Base-by-base conservation (phyloP, 2,113 vertebrate genomes). In the Bungarus multicinctus region DNA sequence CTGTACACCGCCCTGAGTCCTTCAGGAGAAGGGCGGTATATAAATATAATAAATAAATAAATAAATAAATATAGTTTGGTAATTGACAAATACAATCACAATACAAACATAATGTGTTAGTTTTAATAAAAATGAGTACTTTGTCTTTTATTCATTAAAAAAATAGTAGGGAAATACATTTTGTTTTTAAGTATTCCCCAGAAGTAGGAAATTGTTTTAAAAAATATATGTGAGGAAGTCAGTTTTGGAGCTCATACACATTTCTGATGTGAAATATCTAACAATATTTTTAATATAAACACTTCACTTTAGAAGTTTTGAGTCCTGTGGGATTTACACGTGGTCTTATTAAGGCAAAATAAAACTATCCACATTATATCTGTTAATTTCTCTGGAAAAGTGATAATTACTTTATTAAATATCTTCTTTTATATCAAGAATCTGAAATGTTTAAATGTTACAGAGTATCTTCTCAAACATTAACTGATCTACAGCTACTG, bases 41-140 rank as follows among this genome's bases (percentile, higher is more conserved):
- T n/a, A n/a, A n/a, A n/a, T n/a, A n/a, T n/a, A n/a, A n/a, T n/a
- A n/a, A n/a, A n/a, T n/a, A n/a, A n/a, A n/a, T n/a, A n/a, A n/a
- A n/a, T n/a, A n/a, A n/a, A n/a, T n/a, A n/a, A n/a, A n/a, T 95
- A 91, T 94, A 91, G 43, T 94, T 92, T 34, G 94, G 87, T 94
- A 95, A 96, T 85, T 89, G 91, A 87, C 34, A 81, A 81, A 81
- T 6, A 81, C 69, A 64, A 64, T n/a, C 64, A 69, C 30, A 69
- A 22, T 81, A 20, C 7, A 81, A 81, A 9, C 74, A 43, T 81
- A 39, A 39, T 74, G 89, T 64, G 30, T 81, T 94, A 95, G 93
- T 64, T 92, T 95, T 92, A 92, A 95, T 94, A 94, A 30, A 60
- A 45, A 55, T 94, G 92, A 74, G 16, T 39, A 81, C 7, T 81